These are phyloP conservation scores for Galendromus occidentalis DNA, from an alignment of 1,140 invertebrate genomes.

Conservation along the genomic window DNA sequence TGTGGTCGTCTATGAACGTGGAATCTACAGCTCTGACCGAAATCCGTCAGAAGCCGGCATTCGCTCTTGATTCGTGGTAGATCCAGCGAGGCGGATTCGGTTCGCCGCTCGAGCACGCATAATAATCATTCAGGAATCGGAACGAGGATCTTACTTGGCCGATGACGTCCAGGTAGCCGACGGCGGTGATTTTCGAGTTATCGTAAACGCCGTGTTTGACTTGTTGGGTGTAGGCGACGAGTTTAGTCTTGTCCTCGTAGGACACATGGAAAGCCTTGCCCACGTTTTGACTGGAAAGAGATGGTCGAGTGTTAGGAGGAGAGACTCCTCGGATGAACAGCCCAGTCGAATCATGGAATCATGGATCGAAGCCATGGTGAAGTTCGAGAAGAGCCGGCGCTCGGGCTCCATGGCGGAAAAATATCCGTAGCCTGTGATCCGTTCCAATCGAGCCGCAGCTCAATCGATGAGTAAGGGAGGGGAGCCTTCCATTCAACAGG, in stretches of 20 bases:
- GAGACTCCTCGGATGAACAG: background rate
- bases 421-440: background rate
- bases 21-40: too few relatives aligned
- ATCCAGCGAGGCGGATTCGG: too few relatives aligned
- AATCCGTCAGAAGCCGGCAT: too few relatives aligned
- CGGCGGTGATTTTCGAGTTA: conserved; percentile 48
- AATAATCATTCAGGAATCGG: too few relatives aligned
- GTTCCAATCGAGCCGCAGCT: background rate
- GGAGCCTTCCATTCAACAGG: too few relatives aligned
- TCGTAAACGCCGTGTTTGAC: conserved; percentile 62
- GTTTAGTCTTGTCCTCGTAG: conserved; percentile 73
- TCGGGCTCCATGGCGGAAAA: background rate
- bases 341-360: background rate
- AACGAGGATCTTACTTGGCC: conserved; percentile 38
- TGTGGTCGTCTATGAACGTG: too few relatives aligned
- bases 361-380: background rate
- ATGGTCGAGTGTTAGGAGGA: conserved; percentile 15
- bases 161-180: conserved; percentile 85
- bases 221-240: conserved; percentile 81
- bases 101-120: too few relatives aligned
- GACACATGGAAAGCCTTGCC: conserved; percentile 81
- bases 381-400: background rate
- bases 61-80: too few relatives aligned
- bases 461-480: background rate
- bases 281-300: conserved; percentile 60